Evolutionary conservation across 2,888 invertebrate genomes (phyloP).

Genomic region (Eupithecia exiguata): DNA sequence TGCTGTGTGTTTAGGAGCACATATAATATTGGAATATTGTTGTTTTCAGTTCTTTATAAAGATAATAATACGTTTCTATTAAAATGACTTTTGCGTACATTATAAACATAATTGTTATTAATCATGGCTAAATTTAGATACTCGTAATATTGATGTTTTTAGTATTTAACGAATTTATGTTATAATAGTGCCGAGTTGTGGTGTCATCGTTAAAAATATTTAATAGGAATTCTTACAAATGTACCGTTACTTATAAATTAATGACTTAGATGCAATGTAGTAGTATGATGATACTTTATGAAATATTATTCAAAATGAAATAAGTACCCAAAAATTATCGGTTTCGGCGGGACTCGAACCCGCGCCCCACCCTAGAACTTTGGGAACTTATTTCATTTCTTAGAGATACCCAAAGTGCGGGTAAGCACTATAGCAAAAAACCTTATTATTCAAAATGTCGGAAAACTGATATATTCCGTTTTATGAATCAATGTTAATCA

Average conservation of each 20-base stretch:
- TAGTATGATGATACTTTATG: not conserved
- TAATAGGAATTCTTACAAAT: not conserved
- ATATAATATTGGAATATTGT: too few relatives aligned
- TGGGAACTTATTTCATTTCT: too few relatives aligned
- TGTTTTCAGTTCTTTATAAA: not conserved
- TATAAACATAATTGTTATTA: not conserved
- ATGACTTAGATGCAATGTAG: not conserved
- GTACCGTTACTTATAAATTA: not conserved
- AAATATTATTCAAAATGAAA: not conserved
- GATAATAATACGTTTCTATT: not conserved
- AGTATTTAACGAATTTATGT: slow-evolving; percentile 13
- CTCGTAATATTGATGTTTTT: not conserved
- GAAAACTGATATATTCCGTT: not conserved
- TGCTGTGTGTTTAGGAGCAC: too few relatives aligned
- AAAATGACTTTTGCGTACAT: not conserved
- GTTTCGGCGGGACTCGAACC: too few relatives aligned
- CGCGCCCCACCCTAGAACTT: too few relatives aligned
- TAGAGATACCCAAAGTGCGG: too few relatives aligned
- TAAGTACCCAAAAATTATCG: too few relatives aligned
- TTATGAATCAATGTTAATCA: not conserved
- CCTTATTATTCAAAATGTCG: not conserved
- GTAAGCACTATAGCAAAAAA: too few relatives aligned
- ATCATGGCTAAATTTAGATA: not conserved
- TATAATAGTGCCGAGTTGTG: not conserved
- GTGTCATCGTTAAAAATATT: not conserved